phyloP scores from a whole-genome alignment of 2,888 invertebrate genomes.

The Alviniconcha strummeri region DNA sequence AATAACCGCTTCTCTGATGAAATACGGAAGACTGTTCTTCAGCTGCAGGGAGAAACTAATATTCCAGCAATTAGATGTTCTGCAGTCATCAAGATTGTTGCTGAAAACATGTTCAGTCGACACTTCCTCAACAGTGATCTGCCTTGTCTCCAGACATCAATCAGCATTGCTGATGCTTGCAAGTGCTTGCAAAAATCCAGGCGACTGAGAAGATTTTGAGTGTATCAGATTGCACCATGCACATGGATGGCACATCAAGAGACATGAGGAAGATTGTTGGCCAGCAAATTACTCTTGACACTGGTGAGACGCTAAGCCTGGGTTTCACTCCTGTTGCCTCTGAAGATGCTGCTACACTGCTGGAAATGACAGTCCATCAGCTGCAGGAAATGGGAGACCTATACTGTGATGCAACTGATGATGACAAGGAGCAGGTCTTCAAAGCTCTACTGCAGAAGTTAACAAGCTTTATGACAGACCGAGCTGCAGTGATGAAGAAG shows the following conservation, averaged over 20 bases:
- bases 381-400: conserved; percentile 15
- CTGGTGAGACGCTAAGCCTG: conserved; percentile 23
- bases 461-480: conserved; percentile 8
- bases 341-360: conserved; percentile 22
- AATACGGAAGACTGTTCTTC: conserved; percentile 1
- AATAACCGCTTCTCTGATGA: conserved; percentile 1
- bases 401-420: background rate
- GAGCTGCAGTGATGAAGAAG: conserved; percentile 28
- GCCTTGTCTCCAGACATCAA: conserved; percentile 3
- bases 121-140: background rate
- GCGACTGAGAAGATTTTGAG: background rate
- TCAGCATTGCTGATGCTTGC: conserved; percentile 12
- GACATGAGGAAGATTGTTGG: conserved; percentile 5
- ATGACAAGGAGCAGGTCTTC: background rate
- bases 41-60: conserved; percentile 1
- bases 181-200: conserved; percentile 8
- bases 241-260: conserved; percentile 9
- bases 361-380: conserved; percentile 1
- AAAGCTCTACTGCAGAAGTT: conserved; percentile 8
- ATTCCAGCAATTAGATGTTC: conserved; percentile 8
- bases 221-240: background rate
- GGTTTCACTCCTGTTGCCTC: conserved; percentile 16
- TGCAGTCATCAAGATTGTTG: background rate
- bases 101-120: background rate
- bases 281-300: conserved; percentile 25